A percentile compares a stretch with the other conserved stretches of the same genome.
phyloP scores from a whole-genome alignment of 2,888 invertebrate genomes.

The Archaeoteleia sp. region DNA sequence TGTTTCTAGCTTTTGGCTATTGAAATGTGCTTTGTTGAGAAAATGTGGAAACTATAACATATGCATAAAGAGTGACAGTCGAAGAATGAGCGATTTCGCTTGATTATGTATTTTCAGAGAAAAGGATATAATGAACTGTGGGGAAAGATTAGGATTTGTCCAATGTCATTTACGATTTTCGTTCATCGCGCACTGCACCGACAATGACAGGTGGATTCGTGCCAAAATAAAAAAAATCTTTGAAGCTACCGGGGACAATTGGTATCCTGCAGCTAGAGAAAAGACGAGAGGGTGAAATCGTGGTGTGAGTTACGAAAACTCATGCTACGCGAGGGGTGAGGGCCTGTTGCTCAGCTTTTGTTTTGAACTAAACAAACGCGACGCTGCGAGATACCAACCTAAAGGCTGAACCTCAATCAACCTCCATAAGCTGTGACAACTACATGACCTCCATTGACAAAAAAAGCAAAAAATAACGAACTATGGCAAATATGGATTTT shows the following conservation, averaged over 20 bases:
- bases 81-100: constrained; percentile 18
- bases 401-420: constrained; percentile 32
- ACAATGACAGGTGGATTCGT: constrained; percentile 28
- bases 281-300: constrained; percentile 6
- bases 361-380: constrained; percentile 39
- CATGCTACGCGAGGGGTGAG: constrained; percentile 12
- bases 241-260: constrained; percentile 25
- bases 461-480: constrained; percentile 15
- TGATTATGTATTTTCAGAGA: constrained; percentile 18
- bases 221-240: constrained; percentile 22
- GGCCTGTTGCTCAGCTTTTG: constrained; percentile 48
- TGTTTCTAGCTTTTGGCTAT: no score
- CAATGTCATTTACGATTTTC: constrained; percentile 28
- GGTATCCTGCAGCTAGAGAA: constrained; percentile 25
- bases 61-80: constrained; percentile 13
- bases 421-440: constrained; percentile 27
- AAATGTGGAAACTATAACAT: no score
- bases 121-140: constrained; percentile 25
- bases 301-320: constrained; percentile 1
- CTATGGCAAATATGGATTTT: constrained; percentile 17
- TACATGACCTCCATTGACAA: constrained; percentile 34
- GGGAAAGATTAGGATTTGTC: constrained; percentile 38
- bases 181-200: constrained; percentile 7
- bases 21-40: no score
- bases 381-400: constrained; percentile 28